Base-by-base conservation (phyloP, 2,113 vertebrate genomes). In the Micronycteris hirsuta region DNA sequence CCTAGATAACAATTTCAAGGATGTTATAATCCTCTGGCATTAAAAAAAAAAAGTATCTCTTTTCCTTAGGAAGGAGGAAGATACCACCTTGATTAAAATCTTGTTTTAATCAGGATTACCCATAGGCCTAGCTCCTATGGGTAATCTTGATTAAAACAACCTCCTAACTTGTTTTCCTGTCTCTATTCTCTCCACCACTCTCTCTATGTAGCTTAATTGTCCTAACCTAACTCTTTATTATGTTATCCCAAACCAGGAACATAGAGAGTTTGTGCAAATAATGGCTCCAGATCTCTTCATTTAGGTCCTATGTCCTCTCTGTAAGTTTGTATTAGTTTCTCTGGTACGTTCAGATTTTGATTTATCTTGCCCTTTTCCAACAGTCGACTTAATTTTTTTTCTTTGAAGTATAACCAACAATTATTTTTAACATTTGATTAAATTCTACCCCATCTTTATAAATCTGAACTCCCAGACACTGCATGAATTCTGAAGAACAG, bases 341-440 rank as follows among this genome's bases (percentile, higher is more conserved):
- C 78, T 85, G 24, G 38, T 43, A 77, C 33, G 70, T 36, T 68
- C 38, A 86, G 67, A 84, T 87, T 96, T 81, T 86, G 1, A 24
- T 71, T 89, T 85, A 74, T 93, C 56, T 93, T 89, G 38, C 26
- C 16, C 11, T 90, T 36, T 97, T 88, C 36, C 20, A 89, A 78
- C 6, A 91, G 36, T 74, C 71, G 86, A 65, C 24, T 78, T 93
- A 31, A 80, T 71, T 41, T 45, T 47, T 68, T 41, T 43, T n/a
- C 67, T 89, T 86, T 12, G 26, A 83, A 90, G 31, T 85, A 88
- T 43, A 94, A 91, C 14, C 4, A 67, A 91, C 28, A 89, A 93
- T 70, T 28, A 76, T 67, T 84, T 26, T 88, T 96, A 96, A 84
- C 28, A 91, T n/a, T 67, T 87, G 31, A 77, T 89, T 70, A 86